Evolutionary conservation across 1,140 invertebrate genomes (phyloP).

Genomic region (Octopus sinensis): DNA sequence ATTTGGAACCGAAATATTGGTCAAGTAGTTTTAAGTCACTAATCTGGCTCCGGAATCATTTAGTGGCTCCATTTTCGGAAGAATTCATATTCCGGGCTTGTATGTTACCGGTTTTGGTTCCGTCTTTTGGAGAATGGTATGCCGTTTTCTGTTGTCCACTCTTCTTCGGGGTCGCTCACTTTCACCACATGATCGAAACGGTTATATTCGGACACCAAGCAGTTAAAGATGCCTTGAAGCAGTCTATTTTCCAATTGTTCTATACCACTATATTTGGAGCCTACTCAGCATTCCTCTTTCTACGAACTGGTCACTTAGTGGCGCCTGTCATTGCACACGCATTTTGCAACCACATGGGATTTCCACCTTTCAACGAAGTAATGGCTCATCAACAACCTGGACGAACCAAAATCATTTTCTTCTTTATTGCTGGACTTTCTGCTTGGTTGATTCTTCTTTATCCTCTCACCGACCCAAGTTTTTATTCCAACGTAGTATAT

Average conservation of each 20-base stretch:
- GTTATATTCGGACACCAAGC: conserved; percentile 61
- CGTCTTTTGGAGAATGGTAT: conserved; percentile 72
- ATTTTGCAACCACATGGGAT: conserved; percentile 95
- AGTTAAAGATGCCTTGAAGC: conserved; percentile 50
- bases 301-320: conserved; percentile 74
- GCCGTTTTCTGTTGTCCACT: conserved; percentile 83
- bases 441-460: conserved; percentile 75
- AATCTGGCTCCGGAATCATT: conserved; percentile 82
- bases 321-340: conserved; percentile 86
- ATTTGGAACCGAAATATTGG: conserved; percentile 72
- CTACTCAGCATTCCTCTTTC: conserved; percentile 86
- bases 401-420: conserved; percentile 65
- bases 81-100: conserved; percentile 92
- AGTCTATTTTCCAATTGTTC: conserved; percentile 76
- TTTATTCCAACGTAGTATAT: conserved; percentile 69
- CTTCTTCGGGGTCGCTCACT: conserved; percentile 90
- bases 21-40: conserved; percentile 69
- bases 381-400: conserved; percentile 65
- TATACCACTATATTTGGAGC: conserved; percentile 91
- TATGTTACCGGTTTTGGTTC: conserved; percentile 85
- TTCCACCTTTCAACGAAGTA: conserved; percentile 82
- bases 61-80: conserved; percentile 89
- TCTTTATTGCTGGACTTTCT: conserved; percentile 74
- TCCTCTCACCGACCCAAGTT: conserved; percentile 73
- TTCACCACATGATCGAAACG: conserved; percentile 85